Conservation (phyloP, 2,797 vertebrate genomes). For the Fundulus diaphanus region DNA sequence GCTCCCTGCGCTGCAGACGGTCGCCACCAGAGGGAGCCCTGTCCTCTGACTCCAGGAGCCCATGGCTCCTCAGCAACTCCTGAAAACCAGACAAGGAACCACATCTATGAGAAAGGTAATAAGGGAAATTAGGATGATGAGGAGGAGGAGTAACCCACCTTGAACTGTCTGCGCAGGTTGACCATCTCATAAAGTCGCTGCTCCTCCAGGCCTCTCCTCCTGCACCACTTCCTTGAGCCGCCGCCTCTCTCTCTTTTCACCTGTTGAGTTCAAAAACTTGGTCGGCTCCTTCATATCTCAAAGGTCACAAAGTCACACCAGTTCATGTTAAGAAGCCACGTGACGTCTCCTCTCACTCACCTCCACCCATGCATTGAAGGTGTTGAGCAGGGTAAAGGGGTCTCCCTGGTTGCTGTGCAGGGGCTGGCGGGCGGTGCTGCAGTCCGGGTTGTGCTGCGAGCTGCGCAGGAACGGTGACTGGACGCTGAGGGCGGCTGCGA, state of each 20-base stretch:
- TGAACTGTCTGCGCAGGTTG: constrained; percentile 93
- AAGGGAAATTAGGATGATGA: background rate
- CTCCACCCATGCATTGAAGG: constrained; percentile 94
- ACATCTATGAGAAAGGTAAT: background rate
- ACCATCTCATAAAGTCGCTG: constrained; percentile 93
- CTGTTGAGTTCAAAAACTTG: constrained; percentile 66
- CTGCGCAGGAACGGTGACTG: constrained; percentile 89
- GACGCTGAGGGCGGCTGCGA: constrained; percentile 88
- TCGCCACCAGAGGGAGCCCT: constrained; percentile 44
- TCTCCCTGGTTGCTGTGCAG: constrained; percentile 91
- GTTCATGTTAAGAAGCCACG: background rate
- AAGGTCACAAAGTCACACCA: background rate
- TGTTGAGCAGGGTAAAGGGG: constrained; percentile 90
- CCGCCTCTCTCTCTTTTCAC: constrained; percentile 85
- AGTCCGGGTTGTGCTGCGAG: constrained; percentile 83
- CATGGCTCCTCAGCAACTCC: constrained; percentile 86
- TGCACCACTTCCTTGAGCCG: constrained; percentile 89
- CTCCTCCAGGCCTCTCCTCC: constrained; percentile 89
- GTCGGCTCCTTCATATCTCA: background rate
- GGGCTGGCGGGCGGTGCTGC: constrained; percentile 79
- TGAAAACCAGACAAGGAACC: constrained; percentile 41
- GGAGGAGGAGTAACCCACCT: constrained; percentile 68
- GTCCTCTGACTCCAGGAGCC: constrained; percentile 74
- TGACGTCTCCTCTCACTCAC: constrained; percentile 65
- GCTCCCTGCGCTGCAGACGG: constrained; percentile 76